Percentiles rank a stretch among this genome's conserved stretches.
These are phyloP conservation scores for Bombus confusus DNA, from an alignment of 1,140 invertebrate genomes.

Conservation along the genomic window DNA sequence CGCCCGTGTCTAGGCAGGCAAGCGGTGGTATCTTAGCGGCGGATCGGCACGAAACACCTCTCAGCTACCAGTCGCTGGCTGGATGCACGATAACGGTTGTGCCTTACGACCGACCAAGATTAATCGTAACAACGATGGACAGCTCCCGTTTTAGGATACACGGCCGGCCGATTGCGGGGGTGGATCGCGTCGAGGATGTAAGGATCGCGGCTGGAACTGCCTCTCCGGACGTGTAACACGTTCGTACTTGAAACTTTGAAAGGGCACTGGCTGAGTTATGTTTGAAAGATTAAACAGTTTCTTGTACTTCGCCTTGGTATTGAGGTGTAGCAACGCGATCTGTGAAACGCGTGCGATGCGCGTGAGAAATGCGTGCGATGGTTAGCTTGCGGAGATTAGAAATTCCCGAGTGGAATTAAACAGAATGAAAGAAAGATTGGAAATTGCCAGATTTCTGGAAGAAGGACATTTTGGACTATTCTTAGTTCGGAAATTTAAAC, in stretches of 20 bases:
- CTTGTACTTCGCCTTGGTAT: neutral
- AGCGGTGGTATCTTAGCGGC: constrained; percentile 71
- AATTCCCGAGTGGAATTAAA: neutral
- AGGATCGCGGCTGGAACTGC: neutral
- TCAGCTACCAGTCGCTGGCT: constrained; percentile 59
- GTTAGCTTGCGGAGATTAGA: neutral
- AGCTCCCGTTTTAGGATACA: constrained; percentile 72
- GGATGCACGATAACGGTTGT: constrained; percentile 73
- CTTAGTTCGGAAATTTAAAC: neutral
- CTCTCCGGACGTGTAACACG: neutral
- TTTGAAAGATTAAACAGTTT: neutral
- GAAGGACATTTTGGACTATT: neutral
- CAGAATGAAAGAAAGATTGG: neutral
- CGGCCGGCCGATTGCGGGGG: constrained; percentile 45
- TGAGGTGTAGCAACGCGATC: neutral
- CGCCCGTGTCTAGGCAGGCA: constrained; percentile 62
- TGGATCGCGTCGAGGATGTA: constrained; percentile 49
- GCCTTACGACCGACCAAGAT: constrained; percentile 69
- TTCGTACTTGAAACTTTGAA: neutral
- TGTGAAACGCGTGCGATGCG: neutral
- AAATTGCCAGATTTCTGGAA: neutral
- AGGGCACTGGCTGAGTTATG: neutral
- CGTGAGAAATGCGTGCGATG: neutral
- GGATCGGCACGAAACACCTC: constrained; percentile 74
- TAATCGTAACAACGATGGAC: constrained; percentile 74